Conservation (phyloP, 2,888 invertebrate genomes). For the Drosophila nr. medialis region DNA sequence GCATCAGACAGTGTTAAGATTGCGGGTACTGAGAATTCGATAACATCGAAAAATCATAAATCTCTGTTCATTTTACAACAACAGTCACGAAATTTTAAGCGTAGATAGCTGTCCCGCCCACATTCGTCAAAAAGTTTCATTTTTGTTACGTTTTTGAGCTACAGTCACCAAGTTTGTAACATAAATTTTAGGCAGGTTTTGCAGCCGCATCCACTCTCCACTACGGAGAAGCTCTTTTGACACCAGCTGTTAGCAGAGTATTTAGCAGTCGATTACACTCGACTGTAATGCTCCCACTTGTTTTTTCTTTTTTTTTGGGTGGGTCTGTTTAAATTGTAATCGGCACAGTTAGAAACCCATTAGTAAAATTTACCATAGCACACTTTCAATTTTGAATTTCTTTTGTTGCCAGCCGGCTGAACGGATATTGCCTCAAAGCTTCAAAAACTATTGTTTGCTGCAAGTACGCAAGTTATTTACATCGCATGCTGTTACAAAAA, state of each 20-base stretch:
- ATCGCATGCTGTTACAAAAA: constrained; percentile 1
- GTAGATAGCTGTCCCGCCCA: too few relatives aligned
- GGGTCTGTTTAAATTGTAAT: constrained; percentile 21
- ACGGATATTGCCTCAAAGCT: constrained; percentile 65
- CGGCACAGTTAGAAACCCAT: constrained; percentile 46
- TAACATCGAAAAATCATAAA: neutral
- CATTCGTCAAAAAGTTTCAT: too few relatives aligned
- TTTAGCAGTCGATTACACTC: neutral
- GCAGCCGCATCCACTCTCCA: too few relatives aligned
- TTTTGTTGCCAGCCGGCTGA: constrained; percentile 32
- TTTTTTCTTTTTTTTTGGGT: neutral
- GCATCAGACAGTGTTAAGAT: neutral
- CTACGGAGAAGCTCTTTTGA: too few relatives aligned
- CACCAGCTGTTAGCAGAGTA: neutral
- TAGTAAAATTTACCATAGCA: constrained; percentile 60
- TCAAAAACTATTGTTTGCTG: constrained; percentile 38
- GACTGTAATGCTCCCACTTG: neutral
- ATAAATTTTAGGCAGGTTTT: too few relatives aligned
- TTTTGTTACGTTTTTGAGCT: too few relatives aligned
- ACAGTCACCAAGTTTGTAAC: too few relatives aligned
- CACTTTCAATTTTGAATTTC: constrained; percentile 59
- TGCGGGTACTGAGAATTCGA: neutral
- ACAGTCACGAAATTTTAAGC: too few relatives aligned
- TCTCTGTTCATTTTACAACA: neutral
- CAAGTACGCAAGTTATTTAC: constrained; percentile 17